Base-by-base conservation (phyloP, 2,888 invertebrate species). In the Luffia ferchaultella region DNA sequence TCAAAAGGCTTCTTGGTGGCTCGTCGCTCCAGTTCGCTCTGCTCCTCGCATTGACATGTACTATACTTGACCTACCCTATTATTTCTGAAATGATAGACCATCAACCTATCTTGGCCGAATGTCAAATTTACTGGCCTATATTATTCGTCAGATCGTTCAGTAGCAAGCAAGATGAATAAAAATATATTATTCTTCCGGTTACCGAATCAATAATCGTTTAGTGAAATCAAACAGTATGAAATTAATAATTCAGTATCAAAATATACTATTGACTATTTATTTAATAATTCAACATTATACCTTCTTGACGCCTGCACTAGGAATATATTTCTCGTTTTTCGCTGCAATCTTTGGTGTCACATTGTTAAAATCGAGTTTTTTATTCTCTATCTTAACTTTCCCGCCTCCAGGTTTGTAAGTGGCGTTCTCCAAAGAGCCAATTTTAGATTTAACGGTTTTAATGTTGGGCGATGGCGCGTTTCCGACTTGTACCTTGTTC, bases 371-470 rank as follows among this genome's bases (percentile, higher is more conserved):
- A 63, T 95, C 93, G 45, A 96, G 80, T 77, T 95, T 95, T 64
- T 92, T 90, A 60, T 90, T 90, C 73, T 95, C 95, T 58, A 96
- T 95, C 78, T 93, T 95, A 17, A 96, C 86, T 63, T 94, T 89
- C 49, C 95, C 95, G 53, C 95, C 95, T 19, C 95, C 95, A 0
- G 96, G 96, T 70, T 91, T 95, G 75, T 96, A 92, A 54, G 90
- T 91, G 20, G 95, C 86, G 73, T 96, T 96, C n/a, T 93, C 91
- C 69, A 96, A 76, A 1, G 96, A 96, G 16, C 96, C 96, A 62
- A 96, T 95, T 85, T 96, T 96, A 18, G 96, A 96, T 70, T 90
- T 91, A n/a, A 95, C 93, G 56, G 92, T 89, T 82, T 96, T 96
- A 62, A 95, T 86, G 74, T 96, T 96, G 19, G 96, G 97, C 50